Evolutionary conservation across 2,113 vertebrate species (phyloP), one percentile per base, ranked within the genome.

Genomic region (Sebastes fasciatus): DNA sequence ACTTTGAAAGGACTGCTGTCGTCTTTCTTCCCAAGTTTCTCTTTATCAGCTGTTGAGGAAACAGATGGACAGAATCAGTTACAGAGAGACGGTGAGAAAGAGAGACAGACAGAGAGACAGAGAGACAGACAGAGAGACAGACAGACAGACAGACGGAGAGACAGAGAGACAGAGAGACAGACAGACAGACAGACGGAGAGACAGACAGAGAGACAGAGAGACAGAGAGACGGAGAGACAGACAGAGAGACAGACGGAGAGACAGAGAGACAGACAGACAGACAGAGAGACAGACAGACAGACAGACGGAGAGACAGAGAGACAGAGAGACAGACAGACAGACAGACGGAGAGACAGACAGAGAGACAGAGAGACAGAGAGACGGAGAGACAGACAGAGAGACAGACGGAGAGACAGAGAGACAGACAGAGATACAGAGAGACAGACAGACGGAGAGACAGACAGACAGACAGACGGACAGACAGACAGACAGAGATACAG

Each of bases 21-120:
- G 11, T 95, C 94, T 63, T 93, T 95, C 92, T 92, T 95, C 19
- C 90, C 92, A 58, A 64, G 48, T 14, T 93, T 94, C 13, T 95
- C 94, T 78, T 94, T 94, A 64, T 95, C 94, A 42, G 92, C 92
- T 91, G 90, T 54, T 49, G 52, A 68, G 54, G 17, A 86, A 21
- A 79, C 51, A 83, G 6, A 78, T 0, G 1, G 14, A 74, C 19
- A 9, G 16, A 75, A 42, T 57, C 40, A 71, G 48, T 46, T 0
- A 10, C 16, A 48, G 46, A 12, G 9, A 48, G 46, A 45, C 8
- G 11, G 46, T 11, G 0, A 48, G 46, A 46, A 14, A 73, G 48
- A 46, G 23, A 79, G 3, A 82, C 2, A 68, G n/a, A 26, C 17
- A 19, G 2, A 55, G 46, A 68, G 46, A 45, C 7, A 8, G 7